Percentiles rank a stretch among this genome's conserved stretches.
These are phyloP conservation scores for Laothoe populi DNA, from an alignment of 2,888 invertebrate genomes.

Conservation along the genomic window DNA sequence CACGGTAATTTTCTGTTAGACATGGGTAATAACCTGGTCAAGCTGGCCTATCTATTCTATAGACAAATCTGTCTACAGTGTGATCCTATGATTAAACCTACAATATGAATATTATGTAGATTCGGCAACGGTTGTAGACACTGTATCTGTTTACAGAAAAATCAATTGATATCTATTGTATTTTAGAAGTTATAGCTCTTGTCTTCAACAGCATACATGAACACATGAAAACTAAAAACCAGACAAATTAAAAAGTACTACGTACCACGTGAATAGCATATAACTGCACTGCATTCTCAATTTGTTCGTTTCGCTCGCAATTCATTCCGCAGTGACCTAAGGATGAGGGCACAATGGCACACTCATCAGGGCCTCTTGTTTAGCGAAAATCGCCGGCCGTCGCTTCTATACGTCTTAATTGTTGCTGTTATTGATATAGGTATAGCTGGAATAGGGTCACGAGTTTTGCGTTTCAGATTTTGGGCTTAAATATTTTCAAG, in stretches of 20 bases:
- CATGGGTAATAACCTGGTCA: no score
- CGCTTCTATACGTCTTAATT: conserved; percentile 63
- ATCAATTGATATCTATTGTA: no score
- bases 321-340: conserved; percentile 62
- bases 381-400: conserved; percentile 59
- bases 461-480: background rate
- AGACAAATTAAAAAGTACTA: conserved; percentile 18
- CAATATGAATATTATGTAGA: no score
- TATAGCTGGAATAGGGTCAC: conserved; percentile 14
- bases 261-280: conserved; percentile 23
- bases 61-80: no score
- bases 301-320: conserved; percentile 34
- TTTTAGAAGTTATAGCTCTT: no score
- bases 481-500: background rate
- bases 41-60: no score
- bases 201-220: background rate
- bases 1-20: no score
- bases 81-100: no score
- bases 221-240: conserved; percentile 6
- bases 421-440: conserved; percentile 39
- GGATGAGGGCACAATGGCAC: conserved; percentile 65
- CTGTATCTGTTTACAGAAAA: no score
- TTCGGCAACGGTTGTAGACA: no score
- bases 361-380: conserved; percentile 79
- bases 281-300: conserved; percentile 27